Base-by-base conservation (phyloP, 2,888 invertebrate species). In the Acleris emargana region DNA sequence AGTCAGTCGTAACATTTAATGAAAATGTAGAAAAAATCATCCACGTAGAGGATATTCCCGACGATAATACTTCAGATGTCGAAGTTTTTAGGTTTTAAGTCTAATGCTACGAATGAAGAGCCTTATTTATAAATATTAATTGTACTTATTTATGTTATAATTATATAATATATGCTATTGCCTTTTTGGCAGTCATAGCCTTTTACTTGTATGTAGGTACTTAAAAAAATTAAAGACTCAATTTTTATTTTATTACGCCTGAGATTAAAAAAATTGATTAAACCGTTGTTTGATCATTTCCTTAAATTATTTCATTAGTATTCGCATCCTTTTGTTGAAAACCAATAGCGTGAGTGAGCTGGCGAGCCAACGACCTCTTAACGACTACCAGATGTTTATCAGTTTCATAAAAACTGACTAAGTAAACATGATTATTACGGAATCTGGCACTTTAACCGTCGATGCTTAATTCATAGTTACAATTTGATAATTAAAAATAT, bases 1-100 rank as follows among this genome's bases (percentile, higher is more conserved):
- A 93, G 77, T 92, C 93, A 3, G 89, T 91, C 1, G 94, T 94
- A 7, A 93, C 91, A 1, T 94, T 94, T 71, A 94, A 93, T 76
- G 93, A 93, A 76, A 90, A 93, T 43, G 93, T 93, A 38, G 93
- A 93, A 76, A 91, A 88, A 69, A 90, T 92, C 50, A 89, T 92
- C 62, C 89, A 93, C 69, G 86, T 93, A 13, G 91, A 93, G 75
- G 90, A 93, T 67, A 81, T 78, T 58, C 77, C 80, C 16, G 83
- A 75, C 42, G 75, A 83, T 25, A 58, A 68, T 42, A 72, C 73
- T n/a, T 68, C 77, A 1, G 82, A 80, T 17, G 74, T 76, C 58
- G 88, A 88, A 78, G 69, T 88, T 60, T 87, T 81, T 70, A 84
- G 77, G 69, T 80, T 89, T 43, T 89, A 79, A 78, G 57, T 59